Conservation (phyloP, 2,888 invertebrate species). For the Drosophila stalkeri region DNA sequence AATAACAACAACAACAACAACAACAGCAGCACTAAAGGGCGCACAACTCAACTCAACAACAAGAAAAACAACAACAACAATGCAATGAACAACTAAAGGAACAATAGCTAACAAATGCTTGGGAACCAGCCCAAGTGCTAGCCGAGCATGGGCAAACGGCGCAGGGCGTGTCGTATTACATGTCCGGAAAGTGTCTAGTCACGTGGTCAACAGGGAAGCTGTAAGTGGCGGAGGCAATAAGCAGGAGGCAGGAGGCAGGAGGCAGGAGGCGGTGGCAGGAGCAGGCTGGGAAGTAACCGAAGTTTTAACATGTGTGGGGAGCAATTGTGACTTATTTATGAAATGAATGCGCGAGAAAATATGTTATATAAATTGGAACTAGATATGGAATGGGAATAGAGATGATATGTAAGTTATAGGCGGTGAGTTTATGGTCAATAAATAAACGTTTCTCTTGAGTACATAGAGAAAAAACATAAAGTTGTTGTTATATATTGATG, state of each 20-base stretch:
- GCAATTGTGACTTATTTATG: constrained; percentile 47
- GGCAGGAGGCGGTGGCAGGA: neutral
- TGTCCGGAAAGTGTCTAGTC: constrained; percentile 49
- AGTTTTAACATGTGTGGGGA: constrained; percentile 28
- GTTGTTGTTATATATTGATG: neutral
- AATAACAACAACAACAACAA: constrained; percentile 20
- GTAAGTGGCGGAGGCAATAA: neutral
- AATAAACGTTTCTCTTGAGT: neutral
- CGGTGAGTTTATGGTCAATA: neutral
- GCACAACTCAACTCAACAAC: constrained; percentile 34
- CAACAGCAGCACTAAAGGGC: constrained; percentile 7
- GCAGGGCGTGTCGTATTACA: constrained; percentile 55
- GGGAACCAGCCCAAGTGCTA: constrained; percentile 53
- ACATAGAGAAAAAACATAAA: neutral
- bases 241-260: neutral
- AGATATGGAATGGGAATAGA: neutral
- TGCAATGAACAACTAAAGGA: constrained; percentile 18
- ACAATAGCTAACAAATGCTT: constrained; percentile 24
- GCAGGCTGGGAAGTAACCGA: neutral
- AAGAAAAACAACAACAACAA: constrained; percentile 24
- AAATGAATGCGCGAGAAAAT: constrained; percentile 14
- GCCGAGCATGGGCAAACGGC: constrained; percentile 32
- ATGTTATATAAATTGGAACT: neutral
- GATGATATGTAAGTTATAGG: neutral
- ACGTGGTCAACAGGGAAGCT: constrained; percentile 46